Evolutionary conservation across 2,888 invertebrate species (phyloP).

Genomic region (Metalampra italica): DNA sequence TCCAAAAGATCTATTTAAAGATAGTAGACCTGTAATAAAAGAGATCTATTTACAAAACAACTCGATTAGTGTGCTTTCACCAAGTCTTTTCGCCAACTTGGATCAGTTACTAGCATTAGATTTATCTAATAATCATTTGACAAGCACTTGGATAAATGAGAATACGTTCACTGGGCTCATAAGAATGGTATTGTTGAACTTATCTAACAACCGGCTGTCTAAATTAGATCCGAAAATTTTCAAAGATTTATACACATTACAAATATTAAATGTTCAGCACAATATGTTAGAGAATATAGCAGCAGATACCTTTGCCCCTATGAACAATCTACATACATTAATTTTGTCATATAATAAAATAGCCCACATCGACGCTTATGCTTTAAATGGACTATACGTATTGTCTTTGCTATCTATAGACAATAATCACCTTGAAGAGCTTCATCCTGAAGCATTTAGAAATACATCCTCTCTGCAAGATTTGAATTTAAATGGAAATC

Average conservation of each 20-base stretch:
- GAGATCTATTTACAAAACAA: constrained; percentile 95
- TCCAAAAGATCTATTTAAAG: constrained; percentile 90
- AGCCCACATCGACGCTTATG: constrained; percentile 89
- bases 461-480: constrained; percentile 95
- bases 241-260: constrained; percentile 90
- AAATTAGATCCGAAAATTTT: constrained; percentile 91
- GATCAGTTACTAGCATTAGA: constrained; percentile 89
- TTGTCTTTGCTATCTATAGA: constrained; percentile 90
- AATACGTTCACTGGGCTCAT: constrained; percentile 93
- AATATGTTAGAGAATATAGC: constrained; percentile 90
- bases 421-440: constrained; percentile 89
- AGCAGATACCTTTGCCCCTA: constrained; percentile 92
- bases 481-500: constrained; percentile 92
- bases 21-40: constrained; percentile 87
- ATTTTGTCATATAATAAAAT: constrained; percentile 92
- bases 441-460: constrained; percentile 92
- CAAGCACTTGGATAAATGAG: constrained; percentile 91
- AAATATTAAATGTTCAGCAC: constrained; percentile 90
- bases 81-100: constrained; percentile 90
- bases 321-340: constrained; percentile 94
- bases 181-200: constrained; percentile 90
- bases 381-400: constrained; percentile 92
- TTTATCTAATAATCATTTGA: constrained; percentile 90
- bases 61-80: constrained; percentile 91
- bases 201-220: constrained; percentile 90